Conservation (phyloP, 2,113 vertebrate species). For the Montifringilla adamsi region DNA sequence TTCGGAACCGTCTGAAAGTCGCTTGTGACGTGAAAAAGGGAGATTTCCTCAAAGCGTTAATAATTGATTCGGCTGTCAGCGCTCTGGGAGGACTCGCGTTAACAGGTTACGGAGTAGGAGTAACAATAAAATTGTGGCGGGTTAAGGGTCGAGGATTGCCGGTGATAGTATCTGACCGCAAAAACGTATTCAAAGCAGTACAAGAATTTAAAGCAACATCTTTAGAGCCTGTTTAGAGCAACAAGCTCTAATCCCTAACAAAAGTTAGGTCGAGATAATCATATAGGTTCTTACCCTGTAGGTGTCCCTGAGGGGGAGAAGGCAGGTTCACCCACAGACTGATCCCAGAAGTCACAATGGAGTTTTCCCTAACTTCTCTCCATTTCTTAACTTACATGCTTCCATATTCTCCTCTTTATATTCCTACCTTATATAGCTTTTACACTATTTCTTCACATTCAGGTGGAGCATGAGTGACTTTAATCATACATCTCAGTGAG, state of each 20-base stretch:
- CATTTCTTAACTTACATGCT: neutral
- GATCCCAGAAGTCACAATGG: neutral
- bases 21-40: neutral
- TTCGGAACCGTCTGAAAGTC: fast-evolving
- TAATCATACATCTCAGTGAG: neutral
- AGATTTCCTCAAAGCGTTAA: neutral
- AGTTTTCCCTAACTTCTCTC: neutral
- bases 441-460: neutral
- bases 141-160: neutral
- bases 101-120: neutral
- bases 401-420: neutral
- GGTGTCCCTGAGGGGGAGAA: no score
- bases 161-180: no score
- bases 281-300: no score
- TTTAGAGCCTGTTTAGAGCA: no score
- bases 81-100: neutral
- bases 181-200: neutral
- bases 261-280: neutral
- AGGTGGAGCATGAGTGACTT: neutral
- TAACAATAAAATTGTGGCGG: neutral
- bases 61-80: fast-evolving
- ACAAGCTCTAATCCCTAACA: neutral
- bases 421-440: neutral
- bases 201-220: neutral
- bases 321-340: neutral